These are phyloP conservation scores for Takifugu flavidus DNA, from an alignment of 2,113 vertebrate genomes.

Conservation along the genomic window DNA sequence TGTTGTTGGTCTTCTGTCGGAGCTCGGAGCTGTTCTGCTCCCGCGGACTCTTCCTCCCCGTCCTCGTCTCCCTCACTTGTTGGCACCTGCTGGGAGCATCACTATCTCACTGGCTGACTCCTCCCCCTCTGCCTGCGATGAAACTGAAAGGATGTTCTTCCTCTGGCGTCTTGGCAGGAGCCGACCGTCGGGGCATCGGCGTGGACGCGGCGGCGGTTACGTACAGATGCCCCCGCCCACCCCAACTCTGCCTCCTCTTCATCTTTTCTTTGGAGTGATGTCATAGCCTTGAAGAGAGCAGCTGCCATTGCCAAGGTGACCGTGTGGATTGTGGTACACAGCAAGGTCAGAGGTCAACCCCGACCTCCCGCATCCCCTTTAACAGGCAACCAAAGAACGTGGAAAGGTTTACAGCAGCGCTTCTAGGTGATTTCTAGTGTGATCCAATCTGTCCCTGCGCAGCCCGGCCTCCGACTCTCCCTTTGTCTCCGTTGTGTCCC, in stretches of 20 bases:
- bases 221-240: conserved; percentile 41
- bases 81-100: conserved; percentile 76
- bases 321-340: conserved; percentile 19
- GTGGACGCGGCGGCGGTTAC: conserved; percentile 64
- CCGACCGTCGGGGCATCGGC: conserved; percentile 56
- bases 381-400: neutral
- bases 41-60: conserved; percentile 60
- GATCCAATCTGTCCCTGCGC: conserved; percentile 9
- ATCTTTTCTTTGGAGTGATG: conserved; percentile 57
- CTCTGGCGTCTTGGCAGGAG: conserved; percentile 52
- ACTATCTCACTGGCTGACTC: conserved; percentile 59
- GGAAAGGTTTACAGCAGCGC: conserved; percentile 6
- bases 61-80: conserved; percentile 63
- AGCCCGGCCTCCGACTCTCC: conserved; percentile 28
- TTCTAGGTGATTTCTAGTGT: conserved; percentile 30
- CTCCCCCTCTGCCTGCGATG: conserved; percentile 53
- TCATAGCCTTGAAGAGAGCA: conserved; percentile 50
- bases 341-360: conserved; percentile 34
- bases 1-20: conserved; percentile 24
- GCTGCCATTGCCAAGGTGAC: conserved; percentile 63
- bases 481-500: conserved; percentile 54
- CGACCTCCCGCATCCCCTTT: neutral
- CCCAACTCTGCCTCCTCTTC: neutral
- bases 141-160: conserved; percentile 45
- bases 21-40: conserved; percentile 39